phyloP scores from a whole-genome alignment of 2,113 vertebrate species.

The Mionectes macconnelli region DNA sequence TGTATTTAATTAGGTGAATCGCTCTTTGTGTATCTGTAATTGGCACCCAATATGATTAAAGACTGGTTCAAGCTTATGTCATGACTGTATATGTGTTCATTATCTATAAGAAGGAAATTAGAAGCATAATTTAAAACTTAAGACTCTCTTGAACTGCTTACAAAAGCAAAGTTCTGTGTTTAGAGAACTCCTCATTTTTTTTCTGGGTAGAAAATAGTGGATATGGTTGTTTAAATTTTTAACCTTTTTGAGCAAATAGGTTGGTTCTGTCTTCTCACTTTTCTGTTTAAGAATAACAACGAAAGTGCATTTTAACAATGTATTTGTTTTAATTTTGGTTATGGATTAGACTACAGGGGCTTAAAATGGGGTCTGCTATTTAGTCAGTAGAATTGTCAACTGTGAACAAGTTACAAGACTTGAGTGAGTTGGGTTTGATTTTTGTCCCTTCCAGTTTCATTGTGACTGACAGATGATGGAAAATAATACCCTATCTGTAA shows the following conservation, averaged over 20 bases:
- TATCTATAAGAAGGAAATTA: neutral
- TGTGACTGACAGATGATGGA: neutral
- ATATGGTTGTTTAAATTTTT: neutral
- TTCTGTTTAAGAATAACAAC: neutral
- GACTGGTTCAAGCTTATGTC: neutral
- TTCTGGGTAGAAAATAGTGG: neutral
- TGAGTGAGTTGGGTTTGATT: neutral
- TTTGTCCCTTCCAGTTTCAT: neutral
- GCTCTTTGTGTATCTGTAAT: neutral
- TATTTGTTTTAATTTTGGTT: neutral
- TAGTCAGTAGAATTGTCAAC: neutral
- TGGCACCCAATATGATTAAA: neutral
- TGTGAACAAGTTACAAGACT: neutral
- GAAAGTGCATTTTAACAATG: neutral
- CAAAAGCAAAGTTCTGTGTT: neutral
- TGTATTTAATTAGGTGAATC: neutral
- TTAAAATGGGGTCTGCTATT: neutral
- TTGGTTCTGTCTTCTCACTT: neutral
- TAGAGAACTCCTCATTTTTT: neutral
- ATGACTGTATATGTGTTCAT: neutral
- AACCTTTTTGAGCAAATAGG: neutral
- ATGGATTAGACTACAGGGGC: neutral
- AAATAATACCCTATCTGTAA: neutral
- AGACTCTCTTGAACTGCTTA: neutral
- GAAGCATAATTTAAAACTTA: neutral